phyloP scores from a whole-genome alignment of 2,797 vertebrate species.

The Sebastes steindachneri region DNA sequence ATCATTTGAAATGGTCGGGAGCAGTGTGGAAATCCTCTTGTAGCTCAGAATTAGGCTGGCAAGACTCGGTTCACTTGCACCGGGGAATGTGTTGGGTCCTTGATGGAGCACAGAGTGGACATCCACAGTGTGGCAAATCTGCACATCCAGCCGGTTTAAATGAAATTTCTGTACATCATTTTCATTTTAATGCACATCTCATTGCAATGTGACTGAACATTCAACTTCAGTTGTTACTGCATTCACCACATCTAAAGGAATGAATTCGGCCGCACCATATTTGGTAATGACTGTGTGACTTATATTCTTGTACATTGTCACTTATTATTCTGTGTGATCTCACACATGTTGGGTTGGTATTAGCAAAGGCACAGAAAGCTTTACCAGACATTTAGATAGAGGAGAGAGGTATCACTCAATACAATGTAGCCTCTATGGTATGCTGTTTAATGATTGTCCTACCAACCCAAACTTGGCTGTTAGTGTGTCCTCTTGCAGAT shows the following conservation, averaged over 20 bases:
- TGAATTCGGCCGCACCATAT: neutral
- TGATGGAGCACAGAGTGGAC: conserved; percentile 27
- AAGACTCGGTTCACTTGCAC: conserved; percentile 5
- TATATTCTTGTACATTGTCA: neutral
- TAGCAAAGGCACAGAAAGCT: neutral
- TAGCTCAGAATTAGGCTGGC: conserved; percentile 36
- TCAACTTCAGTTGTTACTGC: conserved; percentile 3
- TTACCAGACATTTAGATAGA: neutral
- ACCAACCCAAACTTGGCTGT: neutral
- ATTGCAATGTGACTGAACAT: conserved; percentile 13
- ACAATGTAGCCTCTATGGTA: neutral
- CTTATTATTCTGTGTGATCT: neutral
- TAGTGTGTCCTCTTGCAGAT: neutral
- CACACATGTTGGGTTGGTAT: neutral
- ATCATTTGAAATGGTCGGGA: conserved; percentile 39
- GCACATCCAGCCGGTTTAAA: conserved; percentile 28
- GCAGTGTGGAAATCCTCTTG: conserved; percentile 39
- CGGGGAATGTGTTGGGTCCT: conserved; percentile 13
- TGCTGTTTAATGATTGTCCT: neutral
- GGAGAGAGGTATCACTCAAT: neutral
- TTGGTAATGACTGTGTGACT: neutral
- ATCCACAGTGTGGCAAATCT: conserved; percentile 36
- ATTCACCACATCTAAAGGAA: neutral
- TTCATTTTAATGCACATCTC: conserved; percentile 31
- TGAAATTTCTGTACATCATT: conserved; percentile 27